Conservation (phyloP, 2,113 vertebrate genomes). For the Murina feae region DNA sequence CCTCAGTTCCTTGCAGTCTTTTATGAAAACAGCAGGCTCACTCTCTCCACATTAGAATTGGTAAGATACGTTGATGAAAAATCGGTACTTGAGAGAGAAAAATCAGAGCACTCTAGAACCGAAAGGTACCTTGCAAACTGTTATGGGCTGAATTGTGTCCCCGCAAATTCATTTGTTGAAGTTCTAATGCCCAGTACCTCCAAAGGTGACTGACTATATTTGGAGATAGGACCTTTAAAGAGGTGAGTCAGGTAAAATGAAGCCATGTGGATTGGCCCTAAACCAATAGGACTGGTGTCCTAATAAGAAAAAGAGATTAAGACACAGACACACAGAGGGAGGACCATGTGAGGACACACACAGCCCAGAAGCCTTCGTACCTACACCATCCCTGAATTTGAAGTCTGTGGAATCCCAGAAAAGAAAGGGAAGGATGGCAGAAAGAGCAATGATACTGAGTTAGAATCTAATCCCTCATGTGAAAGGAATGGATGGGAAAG, state of each 20-base stretch:
- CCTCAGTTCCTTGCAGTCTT: neutral
- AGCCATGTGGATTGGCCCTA: too few species aligned
- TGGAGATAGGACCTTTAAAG: neutral
- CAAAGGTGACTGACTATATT: neutral
- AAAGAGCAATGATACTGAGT: neutral
- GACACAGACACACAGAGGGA: neutral
- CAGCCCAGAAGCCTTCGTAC: neutral
- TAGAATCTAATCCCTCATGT: neutral
- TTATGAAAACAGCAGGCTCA: neutral
- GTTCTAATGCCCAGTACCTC: neutral
- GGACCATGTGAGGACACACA: neutral
- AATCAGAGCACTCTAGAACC: neutral
- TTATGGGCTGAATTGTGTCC: neutral
- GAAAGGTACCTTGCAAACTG: neutral
- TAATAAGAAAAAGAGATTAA: neutral
- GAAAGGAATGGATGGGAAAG: conserved; percentile 13
- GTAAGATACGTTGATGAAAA: neutral
- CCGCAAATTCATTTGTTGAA: neutral
- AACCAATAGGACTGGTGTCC: neutral
- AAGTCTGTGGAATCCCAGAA: neutral
- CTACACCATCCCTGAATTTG: neutral
- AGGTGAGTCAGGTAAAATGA: neutral
- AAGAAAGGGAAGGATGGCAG: neutral
- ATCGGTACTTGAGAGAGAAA: neutral
- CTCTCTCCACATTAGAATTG: neutral